phyloP scores from a whole-genome alignment of 2,113 vertebrate species.

The Glaucidium brasilianum region DNA sequence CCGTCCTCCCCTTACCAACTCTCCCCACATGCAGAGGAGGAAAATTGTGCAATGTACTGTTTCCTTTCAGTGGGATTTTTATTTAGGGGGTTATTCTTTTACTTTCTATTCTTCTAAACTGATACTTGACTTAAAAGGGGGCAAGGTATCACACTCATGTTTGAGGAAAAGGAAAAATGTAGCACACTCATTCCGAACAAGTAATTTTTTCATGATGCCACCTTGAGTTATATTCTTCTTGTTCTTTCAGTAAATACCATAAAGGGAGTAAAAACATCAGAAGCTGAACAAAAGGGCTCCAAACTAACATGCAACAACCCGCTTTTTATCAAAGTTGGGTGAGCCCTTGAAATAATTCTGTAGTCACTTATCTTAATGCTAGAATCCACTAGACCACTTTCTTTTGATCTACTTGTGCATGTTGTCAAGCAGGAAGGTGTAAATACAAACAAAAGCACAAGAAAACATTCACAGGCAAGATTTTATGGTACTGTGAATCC shows the following conservation, averaged over 20 bases:
- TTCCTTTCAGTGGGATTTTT: neutral
- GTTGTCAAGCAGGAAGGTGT: neutral
- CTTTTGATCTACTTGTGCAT: neutral
- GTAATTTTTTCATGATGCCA: neutral
- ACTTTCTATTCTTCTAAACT: neutral
- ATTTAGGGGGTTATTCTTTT: neutral
- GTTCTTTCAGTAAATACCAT: neutral
- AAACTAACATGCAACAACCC: neutral
- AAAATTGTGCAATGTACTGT: neutral
- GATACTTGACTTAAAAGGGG: neutral
- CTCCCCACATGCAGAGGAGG: neutral
- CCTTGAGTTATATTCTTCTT: neutral
- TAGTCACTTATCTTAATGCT: neutral
- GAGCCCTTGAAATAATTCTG: neutral
- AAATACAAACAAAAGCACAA: neutral
- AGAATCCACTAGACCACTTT: neutral
- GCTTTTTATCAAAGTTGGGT: neutral
- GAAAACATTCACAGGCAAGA: neutral
- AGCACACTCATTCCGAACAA: neutral
- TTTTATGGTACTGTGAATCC: neutral
- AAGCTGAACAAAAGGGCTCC: constrained; percentile 12
- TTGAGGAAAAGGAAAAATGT: neutral
- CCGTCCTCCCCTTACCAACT: neutral
- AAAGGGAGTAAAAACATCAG: neutral
- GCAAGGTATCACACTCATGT: neutral